Conservation (phyloP, 2,797 vertebrate species). For the Lates japonicus region DNA sequence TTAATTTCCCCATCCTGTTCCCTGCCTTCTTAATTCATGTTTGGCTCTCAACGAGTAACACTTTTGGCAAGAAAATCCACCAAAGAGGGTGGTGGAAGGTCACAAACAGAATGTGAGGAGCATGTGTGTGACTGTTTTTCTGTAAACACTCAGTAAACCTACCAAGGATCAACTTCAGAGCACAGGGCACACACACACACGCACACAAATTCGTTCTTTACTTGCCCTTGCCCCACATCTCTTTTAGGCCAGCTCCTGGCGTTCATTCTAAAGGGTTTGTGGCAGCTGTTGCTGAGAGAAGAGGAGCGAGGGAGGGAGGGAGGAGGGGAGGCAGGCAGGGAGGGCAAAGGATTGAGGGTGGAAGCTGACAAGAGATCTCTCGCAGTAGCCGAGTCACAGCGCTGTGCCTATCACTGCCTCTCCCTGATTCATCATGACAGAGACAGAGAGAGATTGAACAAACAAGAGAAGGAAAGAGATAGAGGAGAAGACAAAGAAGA, state of each 20-base stretch:
- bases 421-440: conserved; percentile 82
- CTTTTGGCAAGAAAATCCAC: conserved; percentile 7
- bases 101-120: neutral
- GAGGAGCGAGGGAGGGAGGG: conserved; percentile 4
- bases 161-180: conserved; percentile 14
- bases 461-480: conserved; percentile 45
- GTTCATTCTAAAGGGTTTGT: conserved; percentile 52
- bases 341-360: conserved; percentile 57
- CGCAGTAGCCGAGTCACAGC: conserved; percentile 71
- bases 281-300: conserved; percentile 70
- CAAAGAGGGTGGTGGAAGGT: neutral
- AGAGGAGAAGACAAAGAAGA: conserved; percentile 60
- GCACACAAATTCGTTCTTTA: neutral
- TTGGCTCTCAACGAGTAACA: neutral
- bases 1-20: neutral
- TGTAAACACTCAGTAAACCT: neutral
- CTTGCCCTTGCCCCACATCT: conserved; percentile 55
- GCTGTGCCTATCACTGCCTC: conserved; percentile 85
- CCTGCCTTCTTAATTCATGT: neutral
- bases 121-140: conserved; percentile 7
- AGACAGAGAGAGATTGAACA: conserved; percentile 66
- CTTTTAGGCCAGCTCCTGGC: conserved; percentile 52
- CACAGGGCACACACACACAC: neutral
- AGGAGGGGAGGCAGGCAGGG: conserved; percentile 21
- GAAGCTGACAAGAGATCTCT: conserved; percentile 71